Percentiles rank a stretch among this genome's conserved stretches.
Evolutionary conservation across 2,888 invertebrate genomes (phyloP).

Genomic region (Theretra japonica): DNA sequence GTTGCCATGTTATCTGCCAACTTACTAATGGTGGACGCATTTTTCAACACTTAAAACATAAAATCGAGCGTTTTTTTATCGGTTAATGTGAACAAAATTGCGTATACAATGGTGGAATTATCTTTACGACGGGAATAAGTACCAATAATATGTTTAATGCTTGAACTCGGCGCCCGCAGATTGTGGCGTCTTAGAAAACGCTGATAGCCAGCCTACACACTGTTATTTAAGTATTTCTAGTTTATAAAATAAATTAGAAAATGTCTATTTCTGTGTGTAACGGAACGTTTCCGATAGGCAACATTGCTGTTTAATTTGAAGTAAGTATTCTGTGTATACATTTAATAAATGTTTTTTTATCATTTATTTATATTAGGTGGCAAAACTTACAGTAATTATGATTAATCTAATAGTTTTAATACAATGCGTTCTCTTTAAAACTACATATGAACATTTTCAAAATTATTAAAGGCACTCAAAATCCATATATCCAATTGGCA

Average conservation of each 20-base stretch:
- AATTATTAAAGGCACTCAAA: too few species aligned
- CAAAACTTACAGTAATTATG: too few species aligned
- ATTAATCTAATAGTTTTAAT: too few species aligned
- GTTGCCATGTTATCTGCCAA: constrained; percentile 63
- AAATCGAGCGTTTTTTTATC: constrained; percentile 72
- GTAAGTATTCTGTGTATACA: too few species aligned
- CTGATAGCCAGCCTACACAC: constrained; percentile 47
- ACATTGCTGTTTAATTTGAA: too few species aligned
- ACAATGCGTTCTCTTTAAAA: too few species aligned
- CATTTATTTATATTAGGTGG: too few species aligned
- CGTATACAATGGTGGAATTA: constrained; percentile 76
- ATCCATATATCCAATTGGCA: not conserved
- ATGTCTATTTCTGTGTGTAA: too few species aligned
- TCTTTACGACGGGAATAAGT: constrained; percentile 76
- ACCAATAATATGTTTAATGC: constrained; percentile 78
- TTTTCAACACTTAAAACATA: constrained; percentile 76
- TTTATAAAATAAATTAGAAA: too few species aligned
- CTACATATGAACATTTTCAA: too few species aligned
- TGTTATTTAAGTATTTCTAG: too few species aligned
- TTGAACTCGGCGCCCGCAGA: constrained; percentile 61
- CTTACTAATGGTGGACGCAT: constrained; percentile 62
- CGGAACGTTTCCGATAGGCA: constrained; percentile 35
- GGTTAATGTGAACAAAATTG: constrained; percentile 73
- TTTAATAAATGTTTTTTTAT: too few species aligned
- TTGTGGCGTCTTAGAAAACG: constrained; percentile 67